A percentile compares a stretch with the other conserved stretches of the same genome.
These are phyloP conservation scores for Antedon mediterranea DNA, from an alignment of 53 echinoderm and acorn worm species.

Conservation along the genomic window DNA sequence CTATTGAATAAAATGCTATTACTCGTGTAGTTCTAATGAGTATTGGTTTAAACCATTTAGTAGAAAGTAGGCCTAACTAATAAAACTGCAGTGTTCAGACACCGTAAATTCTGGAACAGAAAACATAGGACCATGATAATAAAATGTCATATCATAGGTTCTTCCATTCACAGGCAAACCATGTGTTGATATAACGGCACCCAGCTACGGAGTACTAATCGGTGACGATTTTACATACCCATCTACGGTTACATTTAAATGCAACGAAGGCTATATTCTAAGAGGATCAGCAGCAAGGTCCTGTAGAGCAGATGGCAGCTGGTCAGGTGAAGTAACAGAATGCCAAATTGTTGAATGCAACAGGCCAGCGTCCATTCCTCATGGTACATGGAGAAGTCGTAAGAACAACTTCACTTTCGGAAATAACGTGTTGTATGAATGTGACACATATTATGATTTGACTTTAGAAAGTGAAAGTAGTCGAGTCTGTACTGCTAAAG, in stretches of 20 bases:
- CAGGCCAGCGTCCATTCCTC: slow-evolving; percentile 12
- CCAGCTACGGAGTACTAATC: slow-evolving; percentile 15
- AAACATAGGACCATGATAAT: too few species aligned
- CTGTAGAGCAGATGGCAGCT: slow-evolving; percentile 31
- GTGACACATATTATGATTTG: slow-evolving; percentile 24
- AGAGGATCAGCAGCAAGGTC: slow-evolving; percentile 17
- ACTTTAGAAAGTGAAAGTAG: neutral
- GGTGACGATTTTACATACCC: slow-evolving; percentile 25
- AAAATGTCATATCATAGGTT: too few species aligned
- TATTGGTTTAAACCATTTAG: too few species aligned
- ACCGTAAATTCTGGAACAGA: too few species aligned
- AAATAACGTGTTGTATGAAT: slow-evolving; percentile 20
- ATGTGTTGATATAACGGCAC: slow-evolving; percentile 9
- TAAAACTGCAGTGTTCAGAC: too few species aligned
- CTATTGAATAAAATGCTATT: too few species aligned
- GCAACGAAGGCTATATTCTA: slow-evolving; percentile 21
- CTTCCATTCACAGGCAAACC: slow-evolving; percentile 20
- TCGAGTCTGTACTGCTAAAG: slow-evolving; percentile 18
- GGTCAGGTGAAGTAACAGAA: slow-evolving; percentile 28
- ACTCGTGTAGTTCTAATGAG: too few species aligned
- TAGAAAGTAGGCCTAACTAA: too few species aligned
- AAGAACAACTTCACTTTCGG: slow-evolving; percentile 28
- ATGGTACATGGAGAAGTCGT: slow-evolving; percentile 20
- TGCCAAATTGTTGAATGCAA: slow-evolving; percentile 41
- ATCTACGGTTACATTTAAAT: slow-evolving; percentile 9